Percentiles rank a stretch among this genome's conserved stretches.
Conservation (phyloP, 2,888 invertebrate genomes). For the Sarcophaga variegata region DNA sequence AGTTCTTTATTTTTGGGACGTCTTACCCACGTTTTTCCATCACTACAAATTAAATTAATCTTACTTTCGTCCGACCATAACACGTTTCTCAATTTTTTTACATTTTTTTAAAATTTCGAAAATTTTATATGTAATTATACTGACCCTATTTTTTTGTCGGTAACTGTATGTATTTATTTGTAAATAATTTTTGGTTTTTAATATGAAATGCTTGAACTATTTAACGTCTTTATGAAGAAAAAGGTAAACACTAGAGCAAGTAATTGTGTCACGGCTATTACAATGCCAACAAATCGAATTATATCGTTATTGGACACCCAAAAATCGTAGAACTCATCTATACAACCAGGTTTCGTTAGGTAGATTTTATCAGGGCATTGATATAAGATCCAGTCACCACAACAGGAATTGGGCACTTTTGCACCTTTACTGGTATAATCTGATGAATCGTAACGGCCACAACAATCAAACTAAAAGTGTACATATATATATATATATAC, state of each 20-base stretch:
- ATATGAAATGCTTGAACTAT: not conserved
- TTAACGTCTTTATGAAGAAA: conserved; percentile 87
- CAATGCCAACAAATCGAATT: conserved; percentile 86
- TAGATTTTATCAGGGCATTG: conserved; percentile 71
- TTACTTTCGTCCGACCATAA: too few relatives aligned
- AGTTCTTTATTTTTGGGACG: too few relatives aligned
- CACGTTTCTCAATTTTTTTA: too few relatives aligned
- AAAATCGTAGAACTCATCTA: conserved; percentile 79
- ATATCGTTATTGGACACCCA: conserved; percentile 78
- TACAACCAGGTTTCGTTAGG: conserved; percentile 72
- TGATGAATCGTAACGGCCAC: conserved; percentile 72
- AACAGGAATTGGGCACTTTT: conserved; percentile 76
- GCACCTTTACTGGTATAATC: conserved; percentile 69
- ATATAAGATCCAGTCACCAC: conserved; percentile 72
- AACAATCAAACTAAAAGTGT: conserved; percentile 76
- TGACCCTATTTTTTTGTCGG: too few relatives aligned
- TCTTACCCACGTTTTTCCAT: too few relatives aligned
- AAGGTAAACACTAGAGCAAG: conserved; percentile 90
- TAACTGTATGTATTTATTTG: too few relatives aligned
- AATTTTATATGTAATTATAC: too few relatives aligned
- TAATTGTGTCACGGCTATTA: conserved; percentile 87
- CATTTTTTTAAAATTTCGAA: too few relatives aligned
- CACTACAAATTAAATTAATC: too few relatives aligned
- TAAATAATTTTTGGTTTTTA: not conserved
- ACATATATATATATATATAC: not conserved